These are phyloP conservation scores for Mobula birostris DNA, from an alignment of 2,113 vertebrate species.

Conservation along the genomic window DNA sequence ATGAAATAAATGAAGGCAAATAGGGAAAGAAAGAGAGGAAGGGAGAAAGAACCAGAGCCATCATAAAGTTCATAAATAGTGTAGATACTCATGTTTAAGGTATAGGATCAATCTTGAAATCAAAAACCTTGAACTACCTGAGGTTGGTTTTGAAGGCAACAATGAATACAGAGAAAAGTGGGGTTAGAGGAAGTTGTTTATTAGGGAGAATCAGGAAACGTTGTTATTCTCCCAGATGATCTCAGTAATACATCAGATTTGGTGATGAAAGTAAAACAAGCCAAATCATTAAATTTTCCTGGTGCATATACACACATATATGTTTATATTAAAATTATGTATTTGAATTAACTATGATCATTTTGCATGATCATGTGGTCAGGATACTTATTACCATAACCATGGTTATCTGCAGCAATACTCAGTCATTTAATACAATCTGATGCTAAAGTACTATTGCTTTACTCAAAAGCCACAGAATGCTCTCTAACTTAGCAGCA, in stretches of 20 bases:
- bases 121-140: neutral
- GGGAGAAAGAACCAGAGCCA: neutral
- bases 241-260: neutral
- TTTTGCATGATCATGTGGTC: conserved; percentile 40
- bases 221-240: neutral
- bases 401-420: conserved; percentile 52
- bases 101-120: neutral
- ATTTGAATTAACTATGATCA: neutral
- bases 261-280: neutral
- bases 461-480: conserved; percentile 58
- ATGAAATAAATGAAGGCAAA: no score
- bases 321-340: neutral
- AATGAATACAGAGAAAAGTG: neutral
- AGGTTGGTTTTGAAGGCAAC: neutral
- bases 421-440: conserved; percentile 50
- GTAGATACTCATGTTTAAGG: neutral
- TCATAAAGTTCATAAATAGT: neutral
- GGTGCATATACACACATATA: neutral
- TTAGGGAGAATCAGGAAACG: neutral
- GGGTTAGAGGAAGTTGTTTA: neutral
- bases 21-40: neutral
- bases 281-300: neutral
- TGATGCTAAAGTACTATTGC: conserved; percentile 53
- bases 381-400: conserved; percentile 50
- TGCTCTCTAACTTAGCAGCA: conserved; percentile 60